Percentiles rank a stretch among this genome's conserved stretches.
phyloP scores from a whole-genome alignment of 1,140 invertebrate species.

The Drosophila nasuta region DNA sequence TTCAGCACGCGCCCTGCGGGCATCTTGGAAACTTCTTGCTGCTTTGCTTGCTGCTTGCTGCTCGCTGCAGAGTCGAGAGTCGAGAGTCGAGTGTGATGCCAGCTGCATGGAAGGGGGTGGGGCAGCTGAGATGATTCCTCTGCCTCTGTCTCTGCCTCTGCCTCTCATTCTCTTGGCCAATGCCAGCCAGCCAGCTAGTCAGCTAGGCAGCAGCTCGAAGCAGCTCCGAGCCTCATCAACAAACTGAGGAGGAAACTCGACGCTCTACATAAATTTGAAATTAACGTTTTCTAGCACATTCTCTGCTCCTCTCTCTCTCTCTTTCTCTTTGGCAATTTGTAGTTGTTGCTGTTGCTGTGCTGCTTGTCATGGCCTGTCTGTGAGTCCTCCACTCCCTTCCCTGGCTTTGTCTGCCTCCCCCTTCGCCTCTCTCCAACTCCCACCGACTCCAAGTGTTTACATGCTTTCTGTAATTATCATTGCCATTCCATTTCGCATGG shows the following conservation, averaged over 20 bases:
- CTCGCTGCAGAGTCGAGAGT: conserved; percentile 26
- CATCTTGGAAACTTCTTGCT: conserved; percentile 75
- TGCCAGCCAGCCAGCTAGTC: conserved; percentile 11
- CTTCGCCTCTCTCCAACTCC: not conserved
- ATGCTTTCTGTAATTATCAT: conserved; percentile 83
- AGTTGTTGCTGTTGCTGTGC: conserved; percentile 45
- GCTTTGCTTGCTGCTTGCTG: too few relatives aligned
- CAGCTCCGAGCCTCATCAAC: conserved; percentile 64
- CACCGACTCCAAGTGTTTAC: conserved; percentile 59
- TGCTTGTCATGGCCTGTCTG: conserved; percentile 56
- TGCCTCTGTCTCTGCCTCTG: not conserved
- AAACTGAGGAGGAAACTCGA: conserved; percentile 66
- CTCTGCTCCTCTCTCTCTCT: conserved; percentile 21
- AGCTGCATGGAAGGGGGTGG: not conserved
- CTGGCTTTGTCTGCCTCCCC: conserved; percentile 1
- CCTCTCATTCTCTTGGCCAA: not conserved
- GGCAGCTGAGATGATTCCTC: not conserved
- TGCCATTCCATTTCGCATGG: conserved; percentile 75
- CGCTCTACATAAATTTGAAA: conserved; percentile 84
- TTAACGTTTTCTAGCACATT: conserved; percentile 80
- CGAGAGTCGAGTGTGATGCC: conserved; percentile 4
- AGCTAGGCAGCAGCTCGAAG: not conserved
- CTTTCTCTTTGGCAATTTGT: conserved; percentile 42
- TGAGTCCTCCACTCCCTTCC: conserved; percentile 1
- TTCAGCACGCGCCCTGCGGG: conserved; percentile 83